Evolutionary conservation across 1,140 invertebrate genomes (phyloP).

Genomic region (Pissodes strobi): DNA sequence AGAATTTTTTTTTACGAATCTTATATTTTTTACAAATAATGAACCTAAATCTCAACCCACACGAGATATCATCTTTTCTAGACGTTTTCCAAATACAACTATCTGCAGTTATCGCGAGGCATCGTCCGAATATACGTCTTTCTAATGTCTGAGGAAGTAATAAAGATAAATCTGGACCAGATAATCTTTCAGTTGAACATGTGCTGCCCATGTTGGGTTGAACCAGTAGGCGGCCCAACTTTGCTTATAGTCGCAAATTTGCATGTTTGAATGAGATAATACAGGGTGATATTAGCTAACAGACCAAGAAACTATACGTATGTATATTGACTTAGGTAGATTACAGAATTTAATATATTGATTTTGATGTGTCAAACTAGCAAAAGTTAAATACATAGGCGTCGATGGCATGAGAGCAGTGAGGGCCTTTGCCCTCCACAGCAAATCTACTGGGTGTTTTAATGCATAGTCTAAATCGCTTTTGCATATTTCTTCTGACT

Average conservation of each 20-base stretch:
- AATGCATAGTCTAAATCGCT: no score
- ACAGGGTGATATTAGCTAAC: constrained; percentile 11
- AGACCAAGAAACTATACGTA: no score
- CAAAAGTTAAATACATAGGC: no score
- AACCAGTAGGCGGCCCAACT: constrained; percentile 33
- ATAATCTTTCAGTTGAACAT: constrained; percentile 33
- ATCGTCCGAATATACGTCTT: constrained; percentile 32
- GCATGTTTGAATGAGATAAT: constrained; percentile 13
- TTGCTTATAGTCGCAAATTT: constrained; percentile 31
- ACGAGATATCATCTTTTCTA: constrained; percentile 12
- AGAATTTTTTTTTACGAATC: no score
- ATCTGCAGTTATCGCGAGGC: constrained; percentile 15
- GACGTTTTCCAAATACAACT: constrained; percentile 19
- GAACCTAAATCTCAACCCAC: constrained; percentile 8
- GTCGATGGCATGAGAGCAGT: no score
- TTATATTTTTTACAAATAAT: no score
- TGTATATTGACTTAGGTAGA: no score
- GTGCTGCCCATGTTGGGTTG: constrained; percentile 34
- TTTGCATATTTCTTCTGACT: no score
- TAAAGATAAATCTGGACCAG: constrained; percentile 37
- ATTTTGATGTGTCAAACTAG: no score
- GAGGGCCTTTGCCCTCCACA: no score
- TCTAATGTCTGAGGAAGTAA: constrained; percentile 33
- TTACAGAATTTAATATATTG: no score
- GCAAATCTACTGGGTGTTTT: no score